Conservation (phyloP, 2,797 vertebrate genomes). For the Gastrophryne carolinensis region DNA sequence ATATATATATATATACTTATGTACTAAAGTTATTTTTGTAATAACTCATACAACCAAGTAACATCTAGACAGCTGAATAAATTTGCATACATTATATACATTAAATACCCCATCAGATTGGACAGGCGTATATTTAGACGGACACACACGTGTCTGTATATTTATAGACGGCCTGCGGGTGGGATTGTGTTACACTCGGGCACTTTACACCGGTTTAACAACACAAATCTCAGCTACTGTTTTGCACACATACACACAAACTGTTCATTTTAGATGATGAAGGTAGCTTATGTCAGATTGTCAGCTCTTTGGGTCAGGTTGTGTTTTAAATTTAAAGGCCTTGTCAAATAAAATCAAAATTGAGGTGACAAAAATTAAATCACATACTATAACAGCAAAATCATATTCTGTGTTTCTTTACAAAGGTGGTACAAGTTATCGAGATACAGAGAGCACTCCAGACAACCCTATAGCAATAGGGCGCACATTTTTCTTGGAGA, state of each 20-base stretch:
- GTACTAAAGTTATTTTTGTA: background rate
- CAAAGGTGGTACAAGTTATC: too few relatives aligned
- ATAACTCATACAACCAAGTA: background rate
- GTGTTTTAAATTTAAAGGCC: too few relatives aligned
- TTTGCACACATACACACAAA: background rate
- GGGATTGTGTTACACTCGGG: constrained; percentile 21
- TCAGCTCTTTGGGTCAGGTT: constrained; percentile 3
- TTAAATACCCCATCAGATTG: background rate
- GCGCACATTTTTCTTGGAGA: too few relatives aligned
- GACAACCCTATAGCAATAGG: too few relatives aligned
- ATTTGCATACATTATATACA: constrained; percentile 8
- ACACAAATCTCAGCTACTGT: background rate
- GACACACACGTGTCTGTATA: constrained; percentile 32
- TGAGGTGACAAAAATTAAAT: too few relatives aligned
- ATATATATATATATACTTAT: background rate
- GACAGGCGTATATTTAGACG: constrained; percentile 19
- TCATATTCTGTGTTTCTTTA: too few relatives aligned
- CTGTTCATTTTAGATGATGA: too few relatives aligned
- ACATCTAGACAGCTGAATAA: background rate
- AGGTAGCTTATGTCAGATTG: constrained; percentile 6
- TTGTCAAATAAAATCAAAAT: too few relatives aligned
- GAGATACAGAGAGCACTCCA: too few relatives aligned
- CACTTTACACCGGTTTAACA: constrained; percentile 2
- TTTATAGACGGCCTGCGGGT: constrained; percentile 30
- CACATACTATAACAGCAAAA: too few relatives aligned